Evolutionary conservation across 1,140 invertebrate species (phyloP).

Genomic region (Bombus waltoni): DNA sequence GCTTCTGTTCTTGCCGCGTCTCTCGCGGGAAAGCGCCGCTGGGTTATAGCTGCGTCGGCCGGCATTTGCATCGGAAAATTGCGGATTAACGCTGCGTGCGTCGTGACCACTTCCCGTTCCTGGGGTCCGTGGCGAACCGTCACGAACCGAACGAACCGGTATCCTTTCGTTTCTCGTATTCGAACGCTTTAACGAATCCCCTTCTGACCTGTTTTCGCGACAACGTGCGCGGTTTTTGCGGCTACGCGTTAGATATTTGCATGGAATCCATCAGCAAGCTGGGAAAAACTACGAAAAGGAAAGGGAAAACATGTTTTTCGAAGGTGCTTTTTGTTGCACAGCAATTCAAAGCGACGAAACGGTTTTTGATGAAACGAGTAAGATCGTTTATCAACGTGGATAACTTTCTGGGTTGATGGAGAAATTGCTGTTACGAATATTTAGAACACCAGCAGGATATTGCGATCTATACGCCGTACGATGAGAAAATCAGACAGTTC

Average conservation of each 20-base stretch:
- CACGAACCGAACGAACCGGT: background rate
- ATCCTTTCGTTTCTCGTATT: conserved; percentile 7
- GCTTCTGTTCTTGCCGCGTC: conserved; percentile 15
- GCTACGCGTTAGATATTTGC: background rate
- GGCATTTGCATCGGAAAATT: conserved; percentile 57
- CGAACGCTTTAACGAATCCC: conserved; percentile 20
- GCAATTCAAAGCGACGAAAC: background rate
- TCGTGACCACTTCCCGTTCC: background rate
- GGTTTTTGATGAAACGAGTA: background rate
- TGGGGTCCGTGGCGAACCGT: background rate
- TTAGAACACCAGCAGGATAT: background rate
- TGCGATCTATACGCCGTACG: too few relatives aligned
- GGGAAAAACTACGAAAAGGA: background rate
- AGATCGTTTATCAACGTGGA: background rate
- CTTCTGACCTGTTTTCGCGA: background rate
- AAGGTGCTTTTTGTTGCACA: too few relatives aligned
- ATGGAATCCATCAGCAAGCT: background rate
- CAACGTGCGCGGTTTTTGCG: background rate
- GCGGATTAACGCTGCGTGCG: conserved; percentile 44
- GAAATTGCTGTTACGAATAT: background rate
- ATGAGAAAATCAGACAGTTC: background rate
- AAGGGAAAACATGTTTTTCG: background rate
- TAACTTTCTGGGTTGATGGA: background rate
- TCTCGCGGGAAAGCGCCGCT: conserved; percentile 15
- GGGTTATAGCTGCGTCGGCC: conserved; percentile 1